Base-by-base conservation (phyloP, 2,113 vertebrate genomes). In the Rattus rattus region DNA sequence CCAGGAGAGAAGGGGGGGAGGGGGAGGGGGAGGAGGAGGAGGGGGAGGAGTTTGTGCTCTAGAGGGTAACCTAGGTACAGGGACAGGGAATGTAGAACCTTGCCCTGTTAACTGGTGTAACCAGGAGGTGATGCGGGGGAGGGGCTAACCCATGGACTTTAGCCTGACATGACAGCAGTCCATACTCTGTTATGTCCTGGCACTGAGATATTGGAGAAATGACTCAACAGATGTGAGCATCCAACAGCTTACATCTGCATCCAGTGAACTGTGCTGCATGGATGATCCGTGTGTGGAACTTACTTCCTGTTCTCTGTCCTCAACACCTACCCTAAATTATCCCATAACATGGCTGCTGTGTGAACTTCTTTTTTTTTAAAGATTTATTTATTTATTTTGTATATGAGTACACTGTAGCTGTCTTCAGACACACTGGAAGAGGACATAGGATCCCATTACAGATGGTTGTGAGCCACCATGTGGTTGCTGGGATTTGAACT, bases 201-300 rank as follows among this genome's bases (percentile, higher is more conserved):
- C 87, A 75, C 47, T 19, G 76, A 76, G 75, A 83, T n/a, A 87
- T 89, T 91, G 86, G 39, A 79, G 54, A 89, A 86, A 86, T 83
- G 65, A 89, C 61, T 92, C 95, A 77, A 87, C 63, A 96, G 49
- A 84, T 10, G 36, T 43, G 87, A 95, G 12, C 33, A 56, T 83
- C 84, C 47, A 94, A 39, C 43, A 73, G 61, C 84, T 90, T 10
- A 22, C 30, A 73, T 11, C 0, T 12, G 33, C 47, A 56, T 39
- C n/a, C n/a, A 59, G 49, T 28, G 7, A 6, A 90, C 56, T 67
- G 8, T 28, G 6, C 7, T 36, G n/a, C 49, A 28, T 49, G n/a
- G 1, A 17, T 16, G 28, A 76, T 39, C 17, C 52, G 9, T 16
- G 59, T 61, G 30, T 30, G 49, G 65, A 86, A 87, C 54, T 72